phyloP scores from a whole-genome alignment of 1,140 invertebrate species.

The Dolichoris vasculosae region DNA sequence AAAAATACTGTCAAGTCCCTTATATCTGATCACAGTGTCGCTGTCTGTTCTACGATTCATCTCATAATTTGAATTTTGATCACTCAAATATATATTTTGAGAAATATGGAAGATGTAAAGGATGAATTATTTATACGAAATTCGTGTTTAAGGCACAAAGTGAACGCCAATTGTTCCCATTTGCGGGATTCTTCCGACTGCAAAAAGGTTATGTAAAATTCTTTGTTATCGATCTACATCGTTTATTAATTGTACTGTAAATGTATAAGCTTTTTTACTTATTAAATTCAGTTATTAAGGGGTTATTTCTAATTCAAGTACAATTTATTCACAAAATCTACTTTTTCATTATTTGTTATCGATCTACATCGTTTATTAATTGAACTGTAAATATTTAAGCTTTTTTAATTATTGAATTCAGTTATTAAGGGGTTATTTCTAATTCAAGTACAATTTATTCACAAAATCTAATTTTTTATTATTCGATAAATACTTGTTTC shows the following conservation, averaged over 20 bases:
- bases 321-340: too few species aligned
- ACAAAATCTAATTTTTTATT: too few species aligned
- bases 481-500: too few species aligned
- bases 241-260: background rate
- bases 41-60: slow-evolving; percentile 52
- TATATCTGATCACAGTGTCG: slow-evolving; percentile 55
- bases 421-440: too few species aligned
- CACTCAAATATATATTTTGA: slow-evolving; percentile 39
- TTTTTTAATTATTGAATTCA: background rate
- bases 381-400: background rate
- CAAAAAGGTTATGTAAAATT: background rate
- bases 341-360: slow-evolving; percentile 33
- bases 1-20: slow-evolving; percentile 54
- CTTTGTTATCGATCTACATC: background rate
- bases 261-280: background rate
- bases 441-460: too few species aligned
- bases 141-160: slow-evolving; percentile 48
- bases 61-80: slow-evolving; percentile 50
- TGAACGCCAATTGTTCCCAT: slow-evolving; percentile 42
- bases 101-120: slow-evolving; percentile 37
- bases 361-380: background rate
- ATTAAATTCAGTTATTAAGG: background rate
- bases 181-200: background rate
- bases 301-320: too few species aligned
- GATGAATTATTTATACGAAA: slow-evolving; percentile 32